phyloP scores from a whole-genome alignment of 53 echinoderm and acorn worm species.

The Paracentrotus lividus region DNA sequence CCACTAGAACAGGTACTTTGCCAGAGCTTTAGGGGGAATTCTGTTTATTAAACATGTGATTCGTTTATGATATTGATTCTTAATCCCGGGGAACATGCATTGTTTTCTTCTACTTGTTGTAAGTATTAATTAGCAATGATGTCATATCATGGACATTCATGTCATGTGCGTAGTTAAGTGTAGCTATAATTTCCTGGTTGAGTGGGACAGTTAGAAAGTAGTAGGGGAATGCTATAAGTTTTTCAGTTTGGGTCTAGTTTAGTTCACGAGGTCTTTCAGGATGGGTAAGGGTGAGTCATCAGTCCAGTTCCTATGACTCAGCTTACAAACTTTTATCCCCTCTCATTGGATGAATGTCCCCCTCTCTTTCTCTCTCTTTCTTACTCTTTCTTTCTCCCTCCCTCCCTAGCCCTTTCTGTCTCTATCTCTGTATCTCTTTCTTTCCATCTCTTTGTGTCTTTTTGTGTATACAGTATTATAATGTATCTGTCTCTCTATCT shows the following conservation, averaged over 20 bases:
- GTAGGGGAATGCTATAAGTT: conserved; percentile 29
- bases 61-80: background rate
- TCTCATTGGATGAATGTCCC: conserved; percentile 38
- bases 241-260: background rate
- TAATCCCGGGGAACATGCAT: background rate
- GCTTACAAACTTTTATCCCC: conserved; percentile 35
- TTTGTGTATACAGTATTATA: background rate
- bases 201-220: background rate
- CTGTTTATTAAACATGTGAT: background rate
- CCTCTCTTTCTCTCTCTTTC: conserved; percentile 20
- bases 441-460: background rate
- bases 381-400: background rate
- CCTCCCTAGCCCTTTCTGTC: background rate
- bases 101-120: background rate
- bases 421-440: background rate
- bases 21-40: background rate
- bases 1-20: background rate
- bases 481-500: background rate
- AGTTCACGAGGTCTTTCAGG: background rate
- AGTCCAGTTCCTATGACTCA: conserved; percentile 65
- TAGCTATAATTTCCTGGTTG: background rate
- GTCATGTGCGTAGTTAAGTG: conserved; percentile 1
- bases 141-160: too few species aligned
- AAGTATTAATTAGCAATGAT: conserved; percentile 20
- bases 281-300: conserved; percentile 53